Base-by-base conservation (phyloP, 2,888 invertebrate species). In the Ferdinandea cuprea region DNA sequence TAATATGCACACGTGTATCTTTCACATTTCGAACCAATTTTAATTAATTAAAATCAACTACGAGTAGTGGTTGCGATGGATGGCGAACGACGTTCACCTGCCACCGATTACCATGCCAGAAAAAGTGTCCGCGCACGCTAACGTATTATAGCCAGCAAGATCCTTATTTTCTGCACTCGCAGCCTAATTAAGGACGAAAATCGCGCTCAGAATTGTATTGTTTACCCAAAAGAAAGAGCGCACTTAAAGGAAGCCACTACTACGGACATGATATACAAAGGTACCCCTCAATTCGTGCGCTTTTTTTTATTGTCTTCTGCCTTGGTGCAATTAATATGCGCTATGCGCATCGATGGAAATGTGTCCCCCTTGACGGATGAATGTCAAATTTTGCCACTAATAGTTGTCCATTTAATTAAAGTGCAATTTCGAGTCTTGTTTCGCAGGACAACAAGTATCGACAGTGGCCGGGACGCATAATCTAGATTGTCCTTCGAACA, bases 391-490 rank as follows among this genome's bases (percentile, higher is more conserved):
- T 85, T 58, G 85, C 87, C 88, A 86, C 87, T 89, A 89, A 89
- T 89, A 87, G 87, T 86, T 88, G 85, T 88, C 86, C 88, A 87
- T 88, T 89, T 89, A 89, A 89, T 89, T 89, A 89, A 86, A 88
- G 88, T 88, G 88, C 86, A 89, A 89, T 89, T 89, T 89, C 86
- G 87, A 85, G 86, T 87, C 85, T 86, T 85, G 86, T 86, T 86
- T 85, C 65, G 81, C 85, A 83, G 85, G 85, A 76, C 58, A n/a
- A 66, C 54, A 9, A 56, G 66, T 59, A 69, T 76, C 66, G 72
- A 79, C 79, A 76, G 44, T 21, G 85, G 79, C 85, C 83, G 65
- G 85, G 71, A n/a, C n/a, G n/a, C n/a, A n/a, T n/a, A n/a, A 78
- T 85, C 85, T 73, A 48, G 85, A 79, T 85, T 44, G 78, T 61